These are phyloP conservation scores for Pemphredon lugubris DNA, from an alignment of 2,888 invertebrate genomes.

Conservation along the genomic window DNA sequence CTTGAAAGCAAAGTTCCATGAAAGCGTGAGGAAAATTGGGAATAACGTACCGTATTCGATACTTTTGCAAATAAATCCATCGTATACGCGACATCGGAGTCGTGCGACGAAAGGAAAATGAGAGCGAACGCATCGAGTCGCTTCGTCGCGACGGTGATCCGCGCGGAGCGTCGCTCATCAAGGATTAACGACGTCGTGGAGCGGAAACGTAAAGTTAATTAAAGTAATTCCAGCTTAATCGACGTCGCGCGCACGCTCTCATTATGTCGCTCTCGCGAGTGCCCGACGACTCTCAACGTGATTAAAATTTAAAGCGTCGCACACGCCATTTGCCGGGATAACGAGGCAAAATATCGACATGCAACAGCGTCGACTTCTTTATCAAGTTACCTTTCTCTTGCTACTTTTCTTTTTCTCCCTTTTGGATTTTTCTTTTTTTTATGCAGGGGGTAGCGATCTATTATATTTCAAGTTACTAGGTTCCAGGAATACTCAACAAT, in stretches of 20 bases:
- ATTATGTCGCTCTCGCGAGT: conserved; percentile 42
- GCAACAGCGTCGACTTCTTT: background rate
- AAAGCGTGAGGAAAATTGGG: no score
- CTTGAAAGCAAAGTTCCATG: no score
- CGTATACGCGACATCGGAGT: background rate
- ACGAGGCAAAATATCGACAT: conserved; percentile 17
- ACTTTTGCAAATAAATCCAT: no score
- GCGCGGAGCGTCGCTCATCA: background rate
- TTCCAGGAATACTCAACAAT: no score
- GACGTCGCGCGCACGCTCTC: conserved; percentile 31
- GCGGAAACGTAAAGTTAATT: conserved; percentile 46
- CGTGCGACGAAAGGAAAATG: background rate
- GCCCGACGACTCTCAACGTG: conserved; percentile 11
- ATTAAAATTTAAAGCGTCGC: conserved; percentile 17
- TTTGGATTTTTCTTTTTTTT: background rate
- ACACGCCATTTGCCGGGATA: conserved; percentile 13
- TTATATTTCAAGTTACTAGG: no score
- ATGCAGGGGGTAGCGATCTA: no score
- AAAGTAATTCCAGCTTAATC: conserved; percentile 52
- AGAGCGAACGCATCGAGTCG: background rate
- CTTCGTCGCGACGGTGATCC: no score
- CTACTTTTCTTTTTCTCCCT: background rate
- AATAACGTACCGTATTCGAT: no score
- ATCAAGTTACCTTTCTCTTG: background rate
- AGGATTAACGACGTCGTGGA: conserved; percentile 13